Base-by-base conservation (phyloP, 2,797 vertebrate genomes). In the Bufotes viridis region DNA sequence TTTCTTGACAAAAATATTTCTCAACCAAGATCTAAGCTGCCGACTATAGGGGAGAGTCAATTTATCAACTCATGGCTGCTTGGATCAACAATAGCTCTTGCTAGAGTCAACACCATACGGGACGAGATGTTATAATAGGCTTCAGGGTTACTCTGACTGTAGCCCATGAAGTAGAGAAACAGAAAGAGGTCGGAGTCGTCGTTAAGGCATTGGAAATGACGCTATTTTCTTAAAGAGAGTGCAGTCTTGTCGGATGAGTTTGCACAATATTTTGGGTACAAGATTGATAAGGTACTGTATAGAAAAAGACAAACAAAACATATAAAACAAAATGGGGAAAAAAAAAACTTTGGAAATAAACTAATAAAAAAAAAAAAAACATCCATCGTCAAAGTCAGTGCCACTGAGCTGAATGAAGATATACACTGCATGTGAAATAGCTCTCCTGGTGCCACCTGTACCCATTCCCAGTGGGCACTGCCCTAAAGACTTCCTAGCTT, bases 51-150 rank as follows among this genome's bases (percentile, higher is more conserved):
- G 65, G 63, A 53, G 51, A 83, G 81, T 13, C 76, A 87, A 87
- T 87, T 83, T 58, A 88, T 88, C 81, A 88, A 58, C 22, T n/a
- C 53, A 3, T 10, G 75, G n/a, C 69, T 18, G 78, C 81, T 76
- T 82, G 53, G 53, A 57, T 84, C 69, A 74, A 84, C 69, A 74
- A 58, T 58, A 14, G 72, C 55, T 75, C 70, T 76, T n/a, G 74
- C 20, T 51, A 49, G 29, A 84, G 82, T 84, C 70, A 61, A 76
- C 70, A 75, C 29, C 3, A 76, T 61, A 49, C 11, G n/a, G 82
- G 82, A 60, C 70, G 10, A 84, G 53, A 22, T 29, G 79, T 65
- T 65, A 49, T 81, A 81, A 81, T 63, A 81, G 7, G 34, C 26
- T 63, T 1, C 26, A n/a, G 57, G 78, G 29, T 80, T 60, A 80